A percentile compares a stretch with the other conserved stretches of the same genome.
Evolutionary conservation across 92 coral and sea anemone genomes (phyloP).

Genomic region (Actinernus sp.): DNA sequence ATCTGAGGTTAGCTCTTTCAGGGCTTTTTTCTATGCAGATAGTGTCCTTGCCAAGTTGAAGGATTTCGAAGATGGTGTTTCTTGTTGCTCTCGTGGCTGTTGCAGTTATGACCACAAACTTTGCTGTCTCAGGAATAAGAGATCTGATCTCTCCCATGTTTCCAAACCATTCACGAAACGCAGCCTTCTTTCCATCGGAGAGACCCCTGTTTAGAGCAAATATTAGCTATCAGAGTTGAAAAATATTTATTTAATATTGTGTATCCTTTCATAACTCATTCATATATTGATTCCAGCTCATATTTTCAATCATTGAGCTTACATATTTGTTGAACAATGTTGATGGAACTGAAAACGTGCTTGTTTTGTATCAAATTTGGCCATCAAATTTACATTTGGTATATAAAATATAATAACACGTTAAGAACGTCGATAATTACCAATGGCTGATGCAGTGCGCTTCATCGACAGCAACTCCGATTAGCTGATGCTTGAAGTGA

Average conservation of each 20-base stretch:
- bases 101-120: neutral
- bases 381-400: no score
- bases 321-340: no score
- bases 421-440: no score
- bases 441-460: neutral
- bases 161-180: neutral
- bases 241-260: no score
- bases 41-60: neutral
- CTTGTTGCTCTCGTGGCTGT: neutral
- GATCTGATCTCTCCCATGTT: conserved; percentile 3
- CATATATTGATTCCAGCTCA: neutral
- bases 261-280: no score
- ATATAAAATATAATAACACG: no score
- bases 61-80: neutral
- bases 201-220: neutral
- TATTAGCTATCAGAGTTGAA: no score
- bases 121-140: neutral
- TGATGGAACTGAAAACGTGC: no score
- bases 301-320: no score
- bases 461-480: neutral
- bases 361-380: no score
- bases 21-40: neutral
- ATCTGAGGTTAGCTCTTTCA: neutral
- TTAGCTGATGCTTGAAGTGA: neutral
- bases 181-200: neutral